Evolutionary conservation across 2,797 vertebrate species (phyloP).

Genomic region (Leptoclinus maculatus): DNA sequence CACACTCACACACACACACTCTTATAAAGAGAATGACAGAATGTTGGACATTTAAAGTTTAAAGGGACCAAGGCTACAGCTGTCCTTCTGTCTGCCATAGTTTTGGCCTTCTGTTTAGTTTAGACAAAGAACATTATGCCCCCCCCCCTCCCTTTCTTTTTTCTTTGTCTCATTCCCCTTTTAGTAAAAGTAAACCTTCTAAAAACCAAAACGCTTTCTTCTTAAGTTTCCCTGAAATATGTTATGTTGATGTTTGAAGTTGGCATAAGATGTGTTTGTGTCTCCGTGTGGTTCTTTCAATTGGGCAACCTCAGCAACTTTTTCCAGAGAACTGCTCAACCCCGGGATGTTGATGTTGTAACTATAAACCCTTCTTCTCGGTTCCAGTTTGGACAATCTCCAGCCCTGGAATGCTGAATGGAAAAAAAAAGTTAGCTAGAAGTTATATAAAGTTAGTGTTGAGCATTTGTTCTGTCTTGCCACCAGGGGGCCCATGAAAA

Average conservation of each 20-base stretch:
- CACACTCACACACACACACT: conserved; percentile 49
- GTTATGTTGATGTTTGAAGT: conserved; percentile 30
- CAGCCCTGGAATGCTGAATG: conserved; percentile 63
- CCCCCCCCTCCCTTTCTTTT: background rate
- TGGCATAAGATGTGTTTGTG: conserved; percentile 60
- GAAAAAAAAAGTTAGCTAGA: conserved; percentile 62
- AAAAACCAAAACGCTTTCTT: conserved; percentile 19
- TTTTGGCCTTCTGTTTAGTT: conserved; percentile 64
- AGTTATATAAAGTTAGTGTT: conserved; percentile 71
- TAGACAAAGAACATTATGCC: conserved; percentile 65
- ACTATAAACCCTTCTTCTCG: conserved; percentile 59
- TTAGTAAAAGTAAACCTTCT: conserved; percentile 11
- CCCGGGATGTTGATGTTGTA: conserved; percentile 64
- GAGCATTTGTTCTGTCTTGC: conserved; percentile 49
- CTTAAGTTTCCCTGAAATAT: conserved; percentile 26
- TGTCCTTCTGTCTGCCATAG: conserved; percentile 73
- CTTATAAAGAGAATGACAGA: conserved; percentile 64
- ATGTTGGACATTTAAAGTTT: conserved; percentile 86
- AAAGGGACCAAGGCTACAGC: conserved; percentile 80
- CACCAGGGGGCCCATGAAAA: conserved; percentile 84
- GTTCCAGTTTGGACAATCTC: conserved; percentile 57
- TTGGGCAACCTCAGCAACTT: conserved; percentile 43
- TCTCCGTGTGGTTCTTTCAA: conserved; percentile 38
- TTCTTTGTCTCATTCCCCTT: conserved; percentile 25
- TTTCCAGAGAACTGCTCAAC: conserved; percentile 45